Base-by-base conservation (phyloP, 2,113 vertebrate genomes). In the Alethe castanea region DNA sequence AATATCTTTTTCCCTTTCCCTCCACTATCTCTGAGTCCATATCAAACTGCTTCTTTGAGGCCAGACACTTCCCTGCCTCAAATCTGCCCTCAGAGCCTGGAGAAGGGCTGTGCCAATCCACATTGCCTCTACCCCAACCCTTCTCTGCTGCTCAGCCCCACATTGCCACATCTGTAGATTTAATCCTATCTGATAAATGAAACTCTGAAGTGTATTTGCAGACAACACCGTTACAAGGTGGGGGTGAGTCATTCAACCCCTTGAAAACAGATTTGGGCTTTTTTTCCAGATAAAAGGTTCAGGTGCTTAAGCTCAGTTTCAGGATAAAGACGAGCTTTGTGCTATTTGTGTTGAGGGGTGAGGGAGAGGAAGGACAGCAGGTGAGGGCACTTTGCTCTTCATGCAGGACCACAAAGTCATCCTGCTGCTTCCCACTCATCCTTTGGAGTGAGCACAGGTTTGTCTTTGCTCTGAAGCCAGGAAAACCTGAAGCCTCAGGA, bases 341-440 rank as follows among this genome's bases (percentile, higher is more conserved):
- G 64, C 14, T 45, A 1, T 59, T 79, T 2, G 0, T 52, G 23
- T 9, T 33, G 35, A 2, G 25, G 35, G 10, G 3, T 13, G 42
- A 33, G 23, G 13, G 20, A 14, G 35, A 29, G 13, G 13, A 22
- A 71, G 57, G 31, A 40, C 40, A 71, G 33, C 0, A 14, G 54
- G 28, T 0, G 19, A 61, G 3, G 0, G 0, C 1, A 2, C 11
- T 65, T 60, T 19, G 22, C 31, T 73, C 35, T 60, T 79, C 3
- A 0, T 19, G 11, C 3, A 31, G 33, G 44, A 45, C 8, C 57
- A 66, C 56, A 62, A 61, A 74, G 7, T 2, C 13, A 14, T 22
- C 20, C 35, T 9, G 57, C 70, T 74, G 35, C 65, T 85, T 54
- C 56, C 36, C 31, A 6, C 0, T 1, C 52, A 31, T 54, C 52